A percentile compares a stretch with the other conserved stretches of the same genome.
Evolutionary conservation across 2,888 invertebrate species (phyloP).

Genomic region (Monochamus alternatus): DNA sequence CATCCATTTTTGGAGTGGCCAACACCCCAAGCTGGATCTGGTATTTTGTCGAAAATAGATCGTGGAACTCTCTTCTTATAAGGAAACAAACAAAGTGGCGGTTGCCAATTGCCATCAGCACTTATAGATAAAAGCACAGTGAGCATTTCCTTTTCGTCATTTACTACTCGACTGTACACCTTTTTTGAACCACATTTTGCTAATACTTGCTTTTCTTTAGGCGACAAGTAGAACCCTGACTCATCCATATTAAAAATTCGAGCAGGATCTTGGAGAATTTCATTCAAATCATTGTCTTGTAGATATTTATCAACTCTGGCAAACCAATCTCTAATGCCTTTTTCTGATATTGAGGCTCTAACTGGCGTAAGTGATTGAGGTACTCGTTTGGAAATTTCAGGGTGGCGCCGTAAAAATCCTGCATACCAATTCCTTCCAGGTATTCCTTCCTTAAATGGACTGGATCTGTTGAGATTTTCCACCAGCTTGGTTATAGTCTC

Average conservation of each 20-base stretch:
- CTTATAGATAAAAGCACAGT: slow-evolving; percentile 37
- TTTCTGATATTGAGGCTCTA: slow-evolving; percentile 27
- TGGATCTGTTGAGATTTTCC: no score
- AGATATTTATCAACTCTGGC: slow-evolving; percentile 21
- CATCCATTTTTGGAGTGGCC: slow-evolving; percentile 62
- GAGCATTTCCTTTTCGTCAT: slow-evolving; percentile 37
- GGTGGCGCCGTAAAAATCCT: slow-evolving; percentile 23
- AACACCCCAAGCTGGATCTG: slow-evolving; percentile 60
- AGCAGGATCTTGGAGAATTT: slow-evolving; percentile 21
- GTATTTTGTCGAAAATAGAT: slow-evolving; percentile 50
- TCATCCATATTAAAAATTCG: slow-evolving; percentile 59
- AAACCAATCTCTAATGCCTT: slow-evolving; percentile 29
- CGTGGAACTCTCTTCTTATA: slow-evolving; percentile 60
- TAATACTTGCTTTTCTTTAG: slow-evolving; percentile 55
- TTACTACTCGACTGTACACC: slow-evolving; percentile 15
- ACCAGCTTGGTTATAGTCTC: no score
- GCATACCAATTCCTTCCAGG: not conserved
- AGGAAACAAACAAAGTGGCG: slow-evolving; percentile 54
- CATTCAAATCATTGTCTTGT: not conserved
- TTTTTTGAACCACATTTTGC: slow-evolving; percentile 25
- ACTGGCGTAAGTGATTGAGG: slow-evolving; percentile 27
- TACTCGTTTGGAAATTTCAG: not conserved
- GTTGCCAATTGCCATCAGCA: slow-evolving; percentile 24
- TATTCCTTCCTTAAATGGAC: not conserved
- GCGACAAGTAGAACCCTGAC: slow-evolving; percentile 56